A percentile compares a stretch with the other conserved stretches of the same genome.
Conservation (phyloP, 2,888 invertebrate genomes). For the Ochropleura plecta region DNA sequence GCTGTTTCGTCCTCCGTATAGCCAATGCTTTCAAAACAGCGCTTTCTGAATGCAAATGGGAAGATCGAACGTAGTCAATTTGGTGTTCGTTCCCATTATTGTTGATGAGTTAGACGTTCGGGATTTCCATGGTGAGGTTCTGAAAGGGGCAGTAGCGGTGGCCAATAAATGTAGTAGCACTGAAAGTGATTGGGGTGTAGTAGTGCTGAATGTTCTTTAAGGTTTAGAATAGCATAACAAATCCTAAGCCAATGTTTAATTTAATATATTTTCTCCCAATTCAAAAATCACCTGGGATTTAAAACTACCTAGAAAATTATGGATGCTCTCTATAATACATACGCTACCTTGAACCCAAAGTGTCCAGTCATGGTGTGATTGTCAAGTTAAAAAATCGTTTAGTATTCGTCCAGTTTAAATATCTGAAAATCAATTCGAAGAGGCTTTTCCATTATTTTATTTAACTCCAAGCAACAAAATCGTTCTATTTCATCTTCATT, state of each 20-base stretch:
- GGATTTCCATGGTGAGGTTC: conserved; percentile 48
- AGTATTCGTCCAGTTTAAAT: neutral
- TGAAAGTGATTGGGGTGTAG: conserved; percentile 40
- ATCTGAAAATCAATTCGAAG: neutral
- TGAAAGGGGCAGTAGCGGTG: conserved; percentile 53
- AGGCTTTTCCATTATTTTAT: neutral
- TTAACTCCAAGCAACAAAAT: neutral
- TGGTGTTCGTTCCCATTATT: conserved; percentile 57
- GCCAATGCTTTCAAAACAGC: conserved; percentile 76
- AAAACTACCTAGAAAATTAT: neutral
- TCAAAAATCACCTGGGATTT: no score
- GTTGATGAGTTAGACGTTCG: conserved; percentile 64
- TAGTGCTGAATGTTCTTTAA: conserved; percentile 12
- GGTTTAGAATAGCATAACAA: conserved; percentile 2
- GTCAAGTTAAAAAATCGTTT: neutral
- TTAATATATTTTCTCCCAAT: no score
- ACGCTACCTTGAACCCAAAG: neutral
- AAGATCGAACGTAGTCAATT: conserved; percentile 65
- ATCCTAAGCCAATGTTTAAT: no score
- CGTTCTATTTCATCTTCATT: conserved; percentile 40
- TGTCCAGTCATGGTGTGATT: neutral
- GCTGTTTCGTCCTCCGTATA: conserved; percentile 72
- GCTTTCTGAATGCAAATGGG: conserved; percentile 77
- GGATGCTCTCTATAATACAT: neutral
- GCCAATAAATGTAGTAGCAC: conserved; percentile 37